These are phyloP conservation scores for Enoplosus armatus DNA, from an alignment of 2,797 vertebrate species.

Conservation along the genomic window DNA sequence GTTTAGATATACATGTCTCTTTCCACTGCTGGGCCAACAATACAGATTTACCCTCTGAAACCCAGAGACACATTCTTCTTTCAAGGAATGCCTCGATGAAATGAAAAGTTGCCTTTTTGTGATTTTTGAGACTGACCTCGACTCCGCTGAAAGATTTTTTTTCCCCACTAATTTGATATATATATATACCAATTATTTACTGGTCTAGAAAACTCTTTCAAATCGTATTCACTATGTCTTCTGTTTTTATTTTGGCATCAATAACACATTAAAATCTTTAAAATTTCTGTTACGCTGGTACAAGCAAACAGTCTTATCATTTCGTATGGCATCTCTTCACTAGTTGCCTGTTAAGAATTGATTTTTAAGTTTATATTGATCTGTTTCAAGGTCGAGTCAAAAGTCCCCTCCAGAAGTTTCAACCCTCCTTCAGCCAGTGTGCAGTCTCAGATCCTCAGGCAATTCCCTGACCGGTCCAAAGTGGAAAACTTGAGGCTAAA, in stretches of 20 bases:
- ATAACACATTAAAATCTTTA: constrained; percentile 2
- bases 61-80: background rate
- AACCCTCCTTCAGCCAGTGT: background rate
- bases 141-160: too few species aligned
- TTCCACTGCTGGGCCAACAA: background rate
- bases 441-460: constrained; percentile 31
- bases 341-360: constrained; percentile 21
- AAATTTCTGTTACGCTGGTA: background rate
- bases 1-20: too few species aligned
- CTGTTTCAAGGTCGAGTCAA: constrained; percentile 27
- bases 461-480: constrained; percentile 44
- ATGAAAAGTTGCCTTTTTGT: too few species aligned
- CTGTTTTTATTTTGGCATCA: constrained; percentile 12
- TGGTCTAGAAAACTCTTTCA: background rate
- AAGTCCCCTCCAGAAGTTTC: constrained; percentile 31
- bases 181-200: background rate
- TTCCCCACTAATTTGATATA: too few species aligned
- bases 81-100: background rate
- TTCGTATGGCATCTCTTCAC: constrained; percentile 28
- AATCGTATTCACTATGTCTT: background rate
- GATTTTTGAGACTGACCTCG: background rate
- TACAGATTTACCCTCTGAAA: background rate
- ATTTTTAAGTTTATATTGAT: constrained; percentile 36
- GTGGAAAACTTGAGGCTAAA: constrained; percentile 50
- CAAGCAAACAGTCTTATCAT: constrained; percentile 12